Percentiles rank a stretch among this genome's conserved stretches.
These are phyloP conservation scores for Leucophenga maculata DNA, from an alignment of 2,888 invertebrate species.

Conservation along the genomic window DNA sequence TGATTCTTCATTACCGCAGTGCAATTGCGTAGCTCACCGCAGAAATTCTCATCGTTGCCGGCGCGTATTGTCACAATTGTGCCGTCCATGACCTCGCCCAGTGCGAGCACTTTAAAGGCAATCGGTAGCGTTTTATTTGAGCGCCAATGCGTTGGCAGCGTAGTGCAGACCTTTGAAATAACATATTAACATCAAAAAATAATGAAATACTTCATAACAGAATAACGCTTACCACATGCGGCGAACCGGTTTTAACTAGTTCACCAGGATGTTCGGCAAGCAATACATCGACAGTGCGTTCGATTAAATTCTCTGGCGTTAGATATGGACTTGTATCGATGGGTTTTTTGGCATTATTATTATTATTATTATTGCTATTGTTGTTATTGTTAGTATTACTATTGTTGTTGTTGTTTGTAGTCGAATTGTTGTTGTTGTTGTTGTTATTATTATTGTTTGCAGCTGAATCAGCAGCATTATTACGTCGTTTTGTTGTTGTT, in stretches of 20 bases:
- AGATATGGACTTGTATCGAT: slow-evolving; percentile 73
- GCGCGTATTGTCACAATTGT: slow-evolving; percentile 94
- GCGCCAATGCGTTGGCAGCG: slow-evolving; percentile 95
- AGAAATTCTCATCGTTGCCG: slow-evolving; percentile 97
- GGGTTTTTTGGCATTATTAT: slow-evolving; percentile 55
- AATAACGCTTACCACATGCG: slow-evolving; percentile 84
- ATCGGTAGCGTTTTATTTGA: slow-evolving; percentile 97
- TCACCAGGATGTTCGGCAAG: slow-evolving; percentile 94
- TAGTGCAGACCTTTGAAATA: slow-evolving; percentile 82
- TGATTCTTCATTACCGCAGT: slow-evolving; percentile 97
- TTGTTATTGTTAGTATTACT: slow-evolving; percentile 53
- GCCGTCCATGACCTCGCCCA: slow-evolving; percentile 94
- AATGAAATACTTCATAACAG: no score
- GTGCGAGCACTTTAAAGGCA: slow-evolving; percentile 94
- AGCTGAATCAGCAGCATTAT: slow-evolving; percentile 31
- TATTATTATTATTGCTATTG: slow-evolving; percentile 57
- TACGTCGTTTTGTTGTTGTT: slow-evolving; percentile 43
- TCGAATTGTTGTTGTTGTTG: slow-evolving; percentile 40
- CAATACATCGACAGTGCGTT: slow-evolving; percentile 86
- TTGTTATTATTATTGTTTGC: slow-evolving; percentile 35
- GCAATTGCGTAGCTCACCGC: slow-evolving; percentile 93
- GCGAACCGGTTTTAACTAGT: slow-evolving; percentile 94
- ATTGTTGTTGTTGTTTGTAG: slow-evolving; percentile 42
- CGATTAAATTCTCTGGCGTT: slow-evolving; percentile 87
- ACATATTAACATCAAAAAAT: no score